phyloP scores from a whole-genome alignment of 2,888 invertebrate genomes.

The Microdon myrmicae region DNA sequence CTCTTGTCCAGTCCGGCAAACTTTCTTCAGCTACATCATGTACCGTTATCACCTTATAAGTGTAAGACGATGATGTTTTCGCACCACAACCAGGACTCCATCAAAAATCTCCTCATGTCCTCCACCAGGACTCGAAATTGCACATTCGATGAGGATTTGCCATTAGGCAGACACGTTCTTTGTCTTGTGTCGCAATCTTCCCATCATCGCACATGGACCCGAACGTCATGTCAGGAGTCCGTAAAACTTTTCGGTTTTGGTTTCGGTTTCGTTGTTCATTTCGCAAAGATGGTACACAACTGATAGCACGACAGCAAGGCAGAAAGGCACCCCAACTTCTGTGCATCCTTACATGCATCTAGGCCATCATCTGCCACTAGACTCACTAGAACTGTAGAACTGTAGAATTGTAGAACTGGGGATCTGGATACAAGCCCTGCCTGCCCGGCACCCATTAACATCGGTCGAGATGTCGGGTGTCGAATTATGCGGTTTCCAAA shows the following conservation, averaged over 20 bases:
- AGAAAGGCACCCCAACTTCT: slow-evolving; percentile 2
- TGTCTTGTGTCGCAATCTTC: slow-evolving; percentile 20
- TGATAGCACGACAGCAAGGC: too few species aligned
- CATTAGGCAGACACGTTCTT: slow-evolving; percentile 24
- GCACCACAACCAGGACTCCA: slow-evolving; percentile 47
- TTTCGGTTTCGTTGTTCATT: slow-evolving; percentile 27
- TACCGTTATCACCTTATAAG: slow-evolving; percentile 51
- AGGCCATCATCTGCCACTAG: too few species aligned
- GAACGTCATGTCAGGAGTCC: too few species aligned
- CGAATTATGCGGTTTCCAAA: slow-evolving; percentile 52
- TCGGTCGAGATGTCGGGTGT: slow-evolving; percentile 26
- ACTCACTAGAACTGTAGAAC: too few species aligned
- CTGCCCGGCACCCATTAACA: too few species aligned
- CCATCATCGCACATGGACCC: slow-evolving; percentile 36
- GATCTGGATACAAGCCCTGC: too few species aligned
- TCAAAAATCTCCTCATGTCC: slow-evolving; percentile 50
- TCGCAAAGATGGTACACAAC: slow-evolving; percentile 43
- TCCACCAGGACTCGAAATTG: slow-evolving; percentile 41
- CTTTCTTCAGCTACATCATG: slow-evolving; percentile 51
- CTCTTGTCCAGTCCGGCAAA: slow-evolving; percentile 34
- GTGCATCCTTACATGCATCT: slow-evolving; percentile 34
- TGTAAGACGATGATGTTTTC: slow-evolving; percentile 52
- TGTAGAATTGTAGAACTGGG: too few species aligned
- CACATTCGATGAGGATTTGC: too few species aligned
- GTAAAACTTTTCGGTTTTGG: too few species aligned